Conservation (phyloP, 2,113 vertebrate genomes). For the Tenebrosternarchus preto region DNA sequence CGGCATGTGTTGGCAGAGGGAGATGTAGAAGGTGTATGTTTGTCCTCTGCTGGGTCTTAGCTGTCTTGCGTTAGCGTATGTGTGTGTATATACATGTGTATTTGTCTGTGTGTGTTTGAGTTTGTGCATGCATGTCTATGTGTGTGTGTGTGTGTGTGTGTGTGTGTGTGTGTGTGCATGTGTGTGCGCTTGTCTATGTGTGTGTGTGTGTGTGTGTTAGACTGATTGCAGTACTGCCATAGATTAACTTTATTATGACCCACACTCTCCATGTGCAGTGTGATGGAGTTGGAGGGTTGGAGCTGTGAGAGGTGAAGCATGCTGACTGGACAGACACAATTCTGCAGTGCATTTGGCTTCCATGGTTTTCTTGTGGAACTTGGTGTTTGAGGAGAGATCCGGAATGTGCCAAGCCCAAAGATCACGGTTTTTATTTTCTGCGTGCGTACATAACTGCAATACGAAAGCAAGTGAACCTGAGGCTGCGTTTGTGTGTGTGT, state of each 20-base stretch:
- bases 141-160: conserved; percentile 47
- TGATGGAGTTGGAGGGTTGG: conserved; percentile 60
- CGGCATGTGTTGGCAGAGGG: conserved; percentile 3
- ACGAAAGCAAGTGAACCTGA: background rate
- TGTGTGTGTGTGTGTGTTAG: conserved; percentile 17
- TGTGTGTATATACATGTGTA: conserved; percentile 42
- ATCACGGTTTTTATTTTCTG: background rate
- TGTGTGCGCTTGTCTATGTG: conserved; percentile 1
- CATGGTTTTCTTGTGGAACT: conserved; percentile 17
- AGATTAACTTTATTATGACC: conserved; percentile 76
- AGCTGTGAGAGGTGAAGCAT: conserved; percentile 53
- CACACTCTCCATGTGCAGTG: conserved; percentile 70
- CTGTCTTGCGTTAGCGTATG: background rate
- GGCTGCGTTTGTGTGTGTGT: conserved; percentile 1
- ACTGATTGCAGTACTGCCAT: no score
- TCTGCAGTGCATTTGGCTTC: conserved; percentile 29
- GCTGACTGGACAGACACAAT: conserved; percentile 68
- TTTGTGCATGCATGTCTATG: conserved; percentile 35
- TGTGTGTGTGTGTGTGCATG: conserved; percentile 54
- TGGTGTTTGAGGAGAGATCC: background rate
- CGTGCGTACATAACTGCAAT: conserved; percentile 13
- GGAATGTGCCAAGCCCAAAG: background rate
- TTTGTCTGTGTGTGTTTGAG: conserved; percentile 41
- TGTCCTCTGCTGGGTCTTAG: background rate
- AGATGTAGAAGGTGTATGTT: conserved; percentile 51